These are phyloP conservation scores for Pollachius pollachius DNA, from an alignment of 2,113 vertebrate species.

Conservation along the genomic window DNA sequence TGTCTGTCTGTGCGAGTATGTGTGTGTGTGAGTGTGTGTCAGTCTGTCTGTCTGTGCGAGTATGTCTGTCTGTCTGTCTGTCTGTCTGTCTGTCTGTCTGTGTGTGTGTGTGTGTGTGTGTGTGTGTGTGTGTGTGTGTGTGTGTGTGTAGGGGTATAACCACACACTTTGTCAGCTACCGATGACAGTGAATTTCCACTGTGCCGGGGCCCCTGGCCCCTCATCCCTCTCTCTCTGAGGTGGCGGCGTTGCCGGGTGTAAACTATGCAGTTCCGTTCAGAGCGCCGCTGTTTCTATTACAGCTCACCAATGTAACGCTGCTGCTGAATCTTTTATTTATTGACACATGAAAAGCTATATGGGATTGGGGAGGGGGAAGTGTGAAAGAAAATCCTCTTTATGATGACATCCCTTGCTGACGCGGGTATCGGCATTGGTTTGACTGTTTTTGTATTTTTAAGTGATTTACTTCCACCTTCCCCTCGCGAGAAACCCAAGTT, in stretches of 20 bases:
- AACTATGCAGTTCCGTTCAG: constrained; percentile 53
- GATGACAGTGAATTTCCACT: constrained; percentile 53
- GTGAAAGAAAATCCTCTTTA: constrained; percentile 23
- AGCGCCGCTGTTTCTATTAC: constrained; percentile 53
- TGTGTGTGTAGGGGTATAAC: too few relatives aligned
- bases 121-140: too few relatives aligned
- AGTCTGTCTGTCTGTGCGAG: too few relatives aligned
- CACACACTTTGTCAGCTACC: constrained; percentile 48
- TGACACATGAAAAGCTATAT: constrained; percentile 47
- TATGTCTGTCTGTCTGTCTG: neutral
- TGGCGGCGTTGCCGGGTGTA: constrained; percentile 7
- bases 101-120: too few relatives aligned
- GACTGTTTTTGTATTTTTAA: constrained; percentile 61
- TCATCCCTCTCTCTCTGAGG: constrained; percentile 37
- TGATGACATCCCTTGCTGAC: constrained; percentile 60
- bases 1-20: neutral
- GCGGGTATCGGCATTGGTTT: constrained; percentile 50
- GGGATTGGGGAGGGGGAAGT: constrained; percentile 17
- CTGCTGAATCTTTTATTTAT: constrained; percentile 55
- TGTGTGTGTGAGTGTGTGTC: too few relatives aligned
- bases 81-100: neutral
- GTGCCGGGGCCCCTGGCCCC: constrained; percentile 22
- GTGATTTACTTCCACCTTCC: constrained; percentile 48
- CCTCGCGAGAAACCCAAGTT: constrained; percentile 6
- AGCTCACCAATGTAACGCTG: too few relatives aligned